Base-by-base conservation (phyloP, 1,140 invertebrate genomes). In the Tribolium madens region DNA sequence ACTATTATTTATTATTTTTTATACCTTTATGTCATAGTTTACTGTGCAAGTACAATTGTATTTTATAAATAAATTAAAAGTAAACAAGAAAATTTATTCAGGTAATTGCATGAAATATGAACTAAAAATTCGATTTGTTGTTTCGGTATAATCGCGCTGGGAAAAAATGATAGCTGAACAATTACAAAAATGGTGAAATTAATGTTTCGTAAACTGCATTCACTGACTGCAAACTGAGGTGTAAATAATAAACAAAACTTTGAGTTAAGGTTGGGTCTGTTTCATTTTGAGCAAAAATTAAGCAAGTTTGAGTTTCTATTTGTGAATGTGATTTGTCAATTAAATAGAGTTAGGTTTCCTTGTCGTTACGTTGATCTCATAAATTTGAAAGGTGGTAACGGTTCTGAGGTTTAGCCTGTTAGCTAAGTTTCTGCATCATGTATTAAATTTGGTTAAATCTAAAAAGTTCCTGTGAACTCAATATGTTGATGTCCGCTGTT, bases 381-480 rank as follows among this genome's bases (percentile, higher is more conserved):
- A 64, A 64, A 64, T 64, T 12, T 14, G 21, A 9, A 64, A 64
- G 57, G 57, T 64, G 57, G 57, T 64, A 33, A 33, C 21, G 6
- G 21, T 33, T 64, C 13, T 64, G 21, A 13, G 57, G 57, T 12
- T 33, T 17, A 21, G 52, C 17, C 52, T 18, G 52, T 18, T 64
- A 31, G 14, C 21, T n/a, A 64, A 64, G 21, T 64, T 64, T 64
- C 26, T 18, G 10, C 14, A 33, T 14, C 57, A 33, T 64, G 57
- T 64, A 64, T 64, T 64, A 64, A 13, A 64, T 64, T 64, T 64
- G 36, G 21, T 64, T 64, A 31, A 64, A 64, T 64, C 57, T 18
- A 33, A 31, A 14, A 64, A 64, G 21, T 64, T 64, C 31, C 17
- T 10, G 5, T 1, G 14, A 60, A 18, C 7, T 64, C 17, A 13